Base-by-base conservation (phyloP, 2,888 invertebrate genomes). In the Mythimna loreyi region DNA sequence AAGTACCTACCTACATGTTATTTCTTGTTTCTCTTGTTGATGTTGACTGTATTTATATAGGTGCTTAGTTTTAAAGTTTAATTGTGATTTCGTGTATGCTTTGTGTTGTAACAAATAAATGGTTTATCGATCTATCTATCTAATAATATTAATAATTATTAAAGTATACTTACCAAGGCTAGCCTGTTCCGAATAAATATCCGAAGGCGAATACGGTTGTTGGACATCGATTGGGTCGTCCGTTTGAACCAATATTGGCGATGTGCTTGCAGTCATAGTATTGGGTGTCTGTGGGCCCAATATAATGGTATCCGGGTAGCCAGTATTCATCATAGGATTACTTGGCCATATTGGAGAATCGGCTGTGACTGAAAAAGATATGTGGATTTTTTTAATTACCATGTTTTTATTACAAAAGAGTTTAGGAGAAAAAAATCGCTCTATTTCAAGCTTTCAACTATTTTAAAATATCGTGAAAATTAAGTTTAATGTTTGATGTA, bases 141-240 rank as follows among this genome's bases (percentile, higher is more conserved):
- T n/a, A n/a, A n/a, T n/a, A n/a, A 30, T 30, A 30, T 30, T 7
- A 1, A 36, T 13, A 8, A 23, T 21, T 16, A 23, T 23, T 23
- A 25, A 43, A 21, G 0, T 21, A 1, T 3, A 23, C 76, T 82
- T 62, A 78, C 80, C 80, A 59, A 52, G 55, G 49, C 65, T 72
- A 5, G 0, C 33, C 9, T 25, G 30, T 19, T 87, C 87, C 8
- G 84, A 69, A 68, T 92, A 92, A 3, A 87, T 59, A 72, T 92
- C 93, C 0, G 93, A 91, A 0, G 93, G 93, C 0, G 93, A 93
- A 72, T 93, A 93, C 1, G 77, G 80, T 30, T 85, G 85, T 21
- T 77, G 76, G 8, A 69, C 57, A 7, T 67, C 56, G 3, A 6
- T 47, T 30, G 59, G 70, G 19, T 9, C 40, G 0, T 83, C 82